phyloP scores from a whole-genome alignment of 2,888 invertebrate species.

The Caenorhabditis imperialis region DNA sequence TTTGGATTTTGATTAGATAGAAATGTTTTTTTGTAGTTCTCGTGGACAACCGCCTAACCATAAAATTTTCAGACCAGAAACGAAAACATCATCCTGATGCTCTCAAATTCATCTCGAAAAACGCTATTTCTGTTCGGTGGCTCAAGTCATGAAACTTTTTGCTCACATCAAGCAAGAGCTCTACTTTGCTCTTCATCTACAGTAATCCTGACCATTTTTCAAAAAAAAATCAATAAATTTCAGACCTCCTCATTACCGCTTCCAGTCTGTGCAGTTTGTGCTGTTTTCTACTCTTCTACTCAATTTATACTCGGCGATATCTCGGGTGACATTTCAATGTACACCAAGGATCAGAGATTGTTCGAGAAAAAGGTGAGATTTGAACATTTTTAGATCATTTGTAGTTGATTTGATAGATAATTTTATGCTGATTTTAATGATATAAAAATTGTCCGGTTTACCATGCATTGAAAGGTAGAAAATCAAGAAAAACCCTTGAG shows the following conservation, averaged over 20 bases:
- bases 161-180: constrained; percentile 49
- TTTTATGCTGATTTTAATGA: too few species aligned
- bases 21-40: too few species aligned
- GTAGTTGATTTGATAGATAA: too few species aligned
- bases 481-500: too few species aligned
- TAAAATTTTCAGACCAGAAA: constrained; percentile 35
- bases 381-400: too few species aligned
- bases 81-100: constrained; percentile 39
- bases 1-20: neutral
- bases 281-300: constrained; percentile 28
- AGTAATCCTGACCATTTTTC: constrained; percentile 2
- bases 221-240: neutral
- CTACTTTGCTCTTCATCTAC: constrained; percentile 43
- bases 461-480: too few species aligned
- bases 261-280: constrained; percentile 38
- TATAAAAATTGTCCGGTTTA: too few species aligned
- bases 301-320: constrained; percentile 45
- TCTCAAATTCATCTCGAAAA: constrained; percentile 37
- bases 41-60: too few species aligned
- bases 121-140: constrained; percentile 50
- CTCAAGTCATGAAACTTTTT: constrained; percentile 42
- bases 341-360: constrained; percentile 19
- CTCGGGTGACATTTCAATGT: constrained; percentile 43
- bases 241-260: constrained; percentile 36
- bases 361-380: constrained; percentile 32